These are phyloP conservation scores for Cataglyphis albicans DNA, from an alignment of 2,888 invertebrate genomes.

Conservation along the genomic window DNA sequence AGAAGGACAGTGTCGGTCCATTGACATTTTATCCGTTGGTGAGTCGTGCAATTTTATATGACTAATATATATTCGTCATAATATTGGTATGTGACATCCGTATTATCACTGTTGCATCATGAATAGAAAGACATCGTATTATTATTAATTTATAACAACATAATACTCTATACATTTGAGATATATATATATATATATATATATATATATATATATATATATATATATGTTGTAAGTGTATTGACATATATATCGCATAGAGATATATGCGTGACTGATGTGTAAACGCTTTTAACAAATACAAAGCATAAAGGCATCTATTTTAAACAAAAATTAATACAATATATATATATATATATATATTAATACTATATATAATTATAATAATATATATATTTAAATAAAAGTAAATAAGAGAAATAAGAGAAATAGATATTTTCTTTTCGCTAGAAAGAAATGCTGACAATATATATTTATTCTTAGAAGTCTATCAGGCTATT, in stretches of 20 bases:
- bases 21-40: background rate
- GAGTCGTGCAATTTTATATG: background rate
- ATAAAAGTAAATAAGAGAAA: too few relatives aligned
- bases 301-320: background rate
- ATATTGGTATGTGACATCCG: conserved; percentile 2
- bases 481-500: background rate
- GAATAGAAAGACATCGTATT: background rate
- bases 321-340: background rate
- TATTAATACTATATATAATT: too few relatives aligned
- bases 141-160: conserved; percentile 26
- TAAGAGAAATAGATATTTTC: too few relatives aligned
- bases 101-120: conserved; percentile 10
- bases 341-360: too few relatives aligned
- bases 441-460: too few relatives aligned
- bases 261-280: background rate
- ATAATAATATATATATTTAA: too few relatives aligned
- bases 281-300: background rate
- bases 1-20: too few relatives aligned
- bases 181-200: background rate
- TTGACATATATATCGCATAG: background rate
- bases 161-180: background rate
- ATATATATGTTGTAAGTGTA: background rate
- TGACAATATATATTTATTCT: background rate
- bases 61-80: conserved; percentile 20
- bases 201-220: background rate